These are phyloP conservation scores for Cecropterus lyciades DNA, from an alignment of 1,140 invertebrate species.

Conservation along the genomic window DNA sequence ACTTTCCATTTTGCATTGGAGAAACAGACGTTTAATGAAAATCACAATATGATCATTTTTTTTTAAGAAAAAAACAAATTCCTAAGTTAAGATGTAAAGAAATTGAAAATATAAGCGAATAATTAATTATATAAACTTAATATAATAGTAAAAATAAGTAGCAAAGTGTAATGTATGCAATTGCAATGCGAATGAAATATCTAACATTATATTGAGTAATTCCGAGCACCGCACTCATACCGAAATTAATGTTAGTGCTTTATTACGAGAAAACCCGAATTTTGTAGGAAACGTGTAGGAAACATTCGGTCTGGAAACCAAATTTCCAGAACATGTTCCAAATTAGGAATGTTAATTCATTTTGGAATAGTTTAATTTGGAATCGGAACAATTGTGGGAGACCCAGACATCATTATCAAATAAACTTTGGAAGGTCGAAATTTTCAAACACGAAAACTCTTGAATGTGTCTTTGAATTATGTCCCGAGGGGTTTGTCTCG, in stretches of 20 bases:
- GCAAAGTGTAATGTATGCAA: no score
- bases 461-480: slow-evolving; percentile 9
- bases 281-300: neutral
- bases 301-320: slow-evolving; percentile 1
- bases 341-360: slow-evolving; percentile 11
- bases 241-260: neutral
- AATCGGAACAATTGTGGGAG: neutral
- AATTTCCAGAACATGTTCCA: slow-evolving; percentile 11
- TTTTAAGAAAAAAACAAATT: no score
- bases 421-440: slow-evolving; percentile 5
- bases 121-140: no score
- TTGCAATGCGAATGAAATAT: no score
- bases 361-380: slow-evolving; percentile 13
- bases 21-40: no score
- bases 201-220: neutral
- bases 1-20: no score
- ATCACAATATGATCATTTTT: no score
- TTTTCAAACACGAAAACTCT: slow-evolving; percentile 8
- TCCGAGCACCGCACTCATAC: neutral
- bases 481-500: slow-evolving; percentile 1
- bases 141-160: no score
- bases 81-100: no score
- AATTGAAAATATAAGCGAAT: no score
- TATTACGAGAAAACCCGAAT: neutral
- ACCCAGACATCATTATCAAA: slow-evolving; percentile 6